Base-by-base conservation (phyloP, 2,888 invertebrate genomes). In the Lepidochrysops patricia region DNA sequence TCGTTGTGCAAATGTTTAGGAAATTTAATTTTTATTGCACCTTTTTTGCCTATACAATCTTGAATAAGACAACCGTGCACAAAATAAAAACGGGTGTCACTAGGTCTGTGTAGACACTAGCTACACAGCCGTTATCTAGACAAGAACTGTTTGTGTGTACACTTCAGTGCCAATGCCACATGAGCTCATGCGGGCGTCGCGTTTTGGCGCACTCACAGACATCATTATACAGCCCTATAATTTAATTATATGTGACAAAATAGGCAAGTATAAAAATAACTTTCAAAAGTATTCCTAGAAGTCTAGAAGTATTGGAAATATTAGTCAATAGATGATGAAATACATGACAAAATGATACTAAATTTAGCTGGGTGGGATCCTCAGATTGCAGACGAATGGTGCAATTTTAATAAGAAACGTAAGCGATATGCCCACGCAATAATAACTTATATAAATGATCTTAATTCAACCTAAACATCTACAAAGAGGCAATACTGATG, bases 101-200 rank as follows among this genome's bases (percentile, higher is more conserved):
- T 60, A 35, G 56, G 63, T 67, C 62, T 70, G 70, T 12, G 35
- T 29, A 65, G 61, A 67, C 67, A 66, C 68, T 66, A 70, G 75
- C 73, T 77, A 69, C 79, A 75, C 74, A 76, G 75, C 75, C 81
- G 82, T 84, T 81, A 84, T 84, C 87, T 80, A 80, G 80, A 83
- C 81, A 80, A 81, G 79, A 70, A 82, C 78, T 80, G 82, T 72
- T 59, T 70, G 77, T 32, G 32, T 54, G 54, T 29, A 54, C 15
- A 80, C 81, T 84, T 86, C 82, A 85, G 86, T 86, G 87, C 87
- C 86, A 87, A 86, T 84, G 84, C 72, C 83, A 80, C 72, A 76
- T 75, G 76, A 80, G 79, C 77, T 79, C 76, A 76, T 76, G 72
- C 72, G 75, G 72, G 73, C 80, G 84, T 87, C 86, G 77, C 82